phyloP scores from a whole-genome alignment of 2,888 invertebrate species.

The Melipona bicolor region DNA sequence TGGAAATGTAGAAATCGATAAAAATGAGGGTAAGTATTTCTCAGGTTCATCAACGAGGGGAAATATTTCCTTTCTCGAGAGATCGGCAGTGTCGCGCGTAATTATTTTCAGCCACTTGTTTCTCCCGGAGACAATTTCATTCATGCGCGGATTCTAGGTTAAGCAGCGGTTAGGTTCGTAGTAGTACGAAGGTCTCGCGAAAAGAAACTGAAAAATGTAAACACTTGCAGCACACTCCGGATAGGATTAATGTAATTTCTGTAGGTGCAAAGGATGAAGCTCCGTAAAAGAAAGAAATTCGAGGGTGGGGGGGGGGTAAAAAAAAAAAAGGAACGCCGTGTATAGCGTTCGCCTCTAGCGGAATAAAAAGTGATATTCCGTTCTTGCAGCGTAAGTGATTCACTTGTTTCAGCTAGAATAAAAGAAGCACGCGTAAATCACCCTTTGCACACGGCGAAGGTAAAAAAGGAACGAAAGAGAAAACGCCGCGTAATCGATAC shows the following conservation, averaged over 20 bases:
- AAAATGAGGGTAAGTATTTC: too few relatives aligned
- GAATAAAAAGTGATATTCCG: slow-evolving; percentile 1
- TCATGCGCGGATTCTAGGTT: not conserved
- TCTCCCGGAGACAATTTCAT: not conserved
- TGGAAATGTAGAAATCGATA: too few relatives aligned
- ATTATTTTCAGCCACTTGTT: not conserved
- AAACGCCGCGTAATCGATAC: slow-evolving; percentile 28
- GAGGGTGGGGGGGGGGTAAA: not conserved
- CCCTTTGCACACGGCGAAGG: not conserved
- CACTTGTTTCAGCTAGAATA: not conserved
- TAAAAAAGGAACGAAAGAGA: slow-evolving; percentile 14
- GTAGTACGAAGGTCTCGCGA: not conserved
- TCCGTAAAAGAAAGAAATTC: not conserved
- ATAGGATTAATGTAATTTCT: slow-evolving; percentile 9
- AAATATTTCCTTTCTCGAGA: not conserved
- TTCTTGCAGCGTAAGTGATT: slow-evolving; percentile 19
- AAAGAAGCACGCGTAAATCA: not conserved
- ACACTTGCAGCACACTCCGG: not conserved
- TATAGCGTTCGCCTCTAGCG: not conserved
- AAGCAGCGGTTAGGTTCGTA: not conserved
- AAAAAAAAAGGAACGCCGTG: not conserved
- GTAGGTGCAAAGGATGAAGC: not conserved
- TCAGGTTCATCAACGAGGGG: not conserved
- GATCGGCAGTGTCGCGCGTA: not conserved
- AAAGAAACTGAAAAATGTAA: slow-evolving; percentile 8